Conservation (phyloP, 2,797 vertebrate species). For the Rhinophrynus dorsalis region DNA sequence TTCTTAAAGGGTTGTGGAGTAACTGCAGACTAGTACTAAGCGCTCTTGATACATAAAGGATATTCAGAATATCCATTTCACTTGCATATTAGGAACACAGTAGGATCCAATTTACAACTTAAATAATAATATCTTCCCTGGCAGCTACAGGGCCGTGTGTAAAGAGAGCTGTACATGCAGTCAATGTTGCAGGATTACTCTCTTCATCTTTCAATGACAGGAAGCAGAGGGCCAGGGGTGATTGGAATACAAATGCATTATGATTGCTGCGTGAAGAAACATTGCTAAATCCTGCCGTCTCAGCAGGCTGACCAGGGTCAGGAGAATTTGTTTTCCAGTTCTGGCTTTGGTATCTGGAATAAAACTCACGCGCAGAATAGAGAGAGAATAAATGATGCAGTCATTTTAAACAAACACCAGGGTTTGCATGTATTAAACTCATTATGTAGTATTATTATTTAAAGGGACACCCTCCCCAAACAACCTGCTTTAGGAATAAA, state of each 20-base stretch:
- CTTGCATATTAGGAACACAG: not conserved
- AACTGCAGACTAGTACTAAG: not conserved
- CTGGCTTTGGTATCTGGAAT: not conserved
- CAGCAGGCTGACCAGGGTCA: slow-evolving; percentile 5
- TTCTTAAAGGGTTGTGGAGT: no score
- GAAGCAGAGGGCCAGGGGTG: not conserved
- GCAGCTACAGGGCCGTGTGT: not conserved
- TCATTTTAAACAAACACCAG: no score
- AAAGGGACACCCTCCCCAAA: no score
- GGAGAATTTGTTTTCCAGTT: not conserved
- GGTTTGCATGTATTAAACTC: no score
- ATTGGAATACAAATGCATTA: slow-evolving; percentile 10
- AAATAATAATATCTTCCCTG: not conserved
- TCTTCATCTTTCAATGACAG: not conserved
- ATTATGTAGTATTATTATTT: no score
- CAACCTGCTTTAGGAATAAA: no score
- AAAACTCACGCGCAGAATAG: not conserved
- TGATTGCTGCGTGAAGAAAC: not conserved
- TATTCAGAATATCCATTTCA: not conserved
- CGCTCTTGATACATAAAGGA: not conserved
- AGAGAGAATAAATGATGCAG: not conserved
- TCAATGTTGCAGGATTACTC: not conserved
- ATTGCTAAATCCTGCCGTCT: not conserved
- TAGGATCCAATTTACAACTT: not conserved
- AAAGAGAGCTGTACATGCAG: not conserved